Conservation (phyloP, 1,140 invertebrate genomes). For the Bombus waltoni region DNA sequence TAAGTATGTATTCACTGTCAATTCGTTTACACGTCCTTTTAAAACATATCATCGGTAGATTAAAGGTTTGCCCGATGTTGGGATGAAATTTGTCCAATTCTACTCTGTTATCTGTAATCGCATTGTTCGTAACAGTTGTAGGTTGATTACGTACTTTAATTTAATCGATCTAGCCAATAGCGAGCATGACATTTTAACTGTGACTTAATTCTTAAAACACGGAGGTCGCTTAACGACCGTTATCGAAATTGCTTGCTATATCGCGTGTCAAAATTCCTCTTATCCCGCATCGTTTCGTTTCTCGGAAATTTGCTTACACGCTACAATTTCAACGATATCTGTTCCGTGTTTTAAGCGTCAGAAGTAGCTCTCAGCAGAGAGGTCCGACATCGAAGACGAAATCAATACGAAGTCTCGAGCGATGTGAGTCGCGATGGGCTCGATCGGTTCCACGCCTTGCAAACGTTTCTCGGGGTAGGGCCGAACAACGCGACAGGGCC, state of each 20-base stretch:
- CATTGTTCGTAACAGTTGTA: constrained; percentile 13
- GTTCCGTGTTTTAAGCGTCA: constrained; percentile 21
- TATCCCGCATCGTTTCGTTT: background rate
- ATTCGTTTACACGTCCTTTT: background rate
- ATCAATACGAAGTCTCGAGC: background rate
- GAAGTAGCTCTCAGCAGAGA: background rate
- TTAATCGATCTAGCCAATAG: constrained; percentile 27
- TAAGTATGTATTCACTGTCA: background rate
- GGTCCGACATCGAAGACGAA: background rate
- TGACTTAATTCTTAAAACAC: constrained; percentile 15
- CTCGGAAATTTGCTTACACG: background rate
- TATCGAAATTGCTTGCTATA: background rate
- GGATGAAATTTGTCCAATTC: background rate
- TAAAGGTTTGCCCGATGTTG: background rate
- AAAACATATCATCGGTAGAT: background rate
- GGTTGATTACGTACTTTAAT: constrained; percentile 16
- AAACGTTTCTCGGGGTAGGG: constrained; percentile 78
- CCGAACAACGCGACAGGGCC: background rate
- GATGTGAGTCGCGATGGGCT: background rate
- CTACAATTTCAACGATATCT: background rate
- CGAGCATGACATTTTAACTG: background rate
- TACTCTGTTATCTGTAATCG: constrained; percentile 13
- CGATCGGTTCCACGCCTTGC: constrained; percentile 69
- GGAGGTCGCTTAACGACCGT: background rate
- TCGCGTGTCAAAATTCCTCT: background rate